These are phyloP conservation scores for Nomia melanderi DNA, from an alignment of 1,140 invertebrate species.

Conservation along the genomic window DNA sequence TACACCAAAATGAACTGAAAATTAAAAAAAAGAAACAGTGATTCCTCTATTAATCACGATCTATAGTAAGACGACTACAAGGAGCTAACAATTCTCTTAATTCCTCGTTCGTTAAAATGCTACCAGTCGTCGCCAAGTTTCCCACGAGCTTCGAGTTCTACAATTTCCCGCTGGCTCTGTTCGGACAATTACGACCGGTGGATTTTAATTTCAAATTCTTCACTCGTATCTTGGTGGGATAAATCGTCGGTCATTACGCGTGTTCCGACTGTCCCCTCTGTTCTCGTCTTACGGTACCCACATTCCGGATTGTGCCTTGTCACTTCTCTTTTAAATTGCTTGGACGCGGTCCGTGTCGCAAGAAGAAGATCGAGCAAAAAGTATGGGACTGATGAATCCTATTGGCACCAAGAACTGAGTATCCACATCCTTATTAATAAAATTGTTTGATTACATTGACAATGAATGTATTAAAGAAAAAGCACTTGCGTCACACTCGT, in stretches of 20 bases:
- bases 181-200: neutral
- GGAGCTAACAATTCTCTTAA: neutral
- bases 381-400: too few relatives aligned
- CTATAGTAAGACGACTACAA: neutral
- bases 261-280: neutral
- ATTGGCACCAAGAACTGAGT: too few relatives aligned
- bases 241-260: constrained; percentile 41
- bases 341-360: constrained; percentile 33
- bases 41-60: too few relatives aligned
- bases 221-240: constrained; percentile 12
- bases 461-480: too few relatives aligned
- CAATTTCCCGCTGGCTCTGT: too few relatives aligned
- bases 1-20: too few relatives aligned
- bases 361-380: too few relatives aligned
- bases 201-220: constrained; percentile 42
- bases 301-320: constrained; percentile 71
- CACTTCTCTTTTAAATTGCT: constrained; percentile 63
- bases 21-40: too few relatives aligned
- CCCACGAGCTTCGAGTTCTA: neutral
- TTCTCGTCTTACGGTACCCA: constrained; percentile 6
- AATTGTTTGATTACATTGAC: too few relatives aligned
- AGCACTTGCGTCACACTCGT: too few relatives aligned
- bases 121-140: neutral
- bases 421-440: too few relatives aligned
- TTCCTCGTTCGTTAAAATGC: constrained; percentile 18